Conservation (phyloP, 2,113 vertebrate species). For the Engraulis encrasicolus region DNA sequence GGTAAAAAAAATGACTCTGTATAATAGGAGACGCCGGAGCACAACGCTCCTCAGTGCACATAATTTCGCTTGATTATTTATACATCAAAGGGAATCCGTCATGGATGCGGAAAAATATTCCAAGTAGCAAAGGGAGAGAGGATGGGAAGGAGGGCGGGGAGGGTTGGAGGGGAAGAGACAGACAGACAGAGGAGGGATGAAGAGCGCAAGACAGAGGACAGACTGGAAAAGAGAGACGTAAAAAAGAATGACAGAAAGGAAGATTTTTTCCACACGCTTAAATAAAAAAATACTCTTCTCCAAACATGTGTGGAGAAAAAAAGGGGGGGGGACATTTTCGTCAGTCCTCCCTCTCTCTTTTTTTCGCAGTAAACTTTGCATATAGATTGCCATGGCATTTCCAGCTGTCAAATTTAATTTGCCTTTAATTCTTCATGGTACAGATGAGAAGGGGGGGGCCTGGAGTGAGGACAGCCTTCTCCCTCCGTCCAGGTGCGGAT, state of each 20-base stretch:
- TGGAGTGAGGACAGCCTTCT: constrained; percentile 88
- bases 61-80: constrained; percentile 99
- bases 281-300: constrained; percentile 66
- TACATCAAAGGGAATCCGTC: constrained; percentile 95
- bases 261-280: neutral
- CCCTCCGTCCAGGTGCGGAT: constrained; percentile 85
- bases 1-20: constrained; percentile 98
- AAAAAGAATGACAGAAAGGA: constrained; percentile 22
- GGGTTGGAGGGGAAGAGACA: constrained; percentile 38
- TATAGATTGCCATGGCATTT: constrained; percentile 98
- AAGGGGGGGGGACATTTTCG: constrained; percentile 58
- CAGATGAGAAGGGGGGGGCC: constrained; percentile 84
- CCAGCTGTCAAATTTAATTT: constrained; percentile 99
- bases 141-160: constrained; percentile 53
- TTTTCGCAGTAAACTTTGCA: constrained; percentile 80
- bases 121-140: constrained; percentile 79
- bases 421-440: constrained; percentile 98
- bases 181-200: constrained; percentile 38
- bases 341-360: constrained; percentile 49
- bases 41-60: constrained; percentile 83
- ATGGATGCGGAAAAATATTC: constrained; percentile 89
- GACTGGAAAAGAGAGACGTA: constrained; percentile 23
- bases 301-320: constrained; percentile 85
- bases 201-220: neutral
- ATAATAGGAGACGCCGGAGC: constrained; percentile 91